A percentile compares a stretch with the other conserved stretches of the same genome.
phyloP scores from a whole-genome alignment of 2,888 invertebrate species.

The Disparrhopalites patrizii region DNA sequence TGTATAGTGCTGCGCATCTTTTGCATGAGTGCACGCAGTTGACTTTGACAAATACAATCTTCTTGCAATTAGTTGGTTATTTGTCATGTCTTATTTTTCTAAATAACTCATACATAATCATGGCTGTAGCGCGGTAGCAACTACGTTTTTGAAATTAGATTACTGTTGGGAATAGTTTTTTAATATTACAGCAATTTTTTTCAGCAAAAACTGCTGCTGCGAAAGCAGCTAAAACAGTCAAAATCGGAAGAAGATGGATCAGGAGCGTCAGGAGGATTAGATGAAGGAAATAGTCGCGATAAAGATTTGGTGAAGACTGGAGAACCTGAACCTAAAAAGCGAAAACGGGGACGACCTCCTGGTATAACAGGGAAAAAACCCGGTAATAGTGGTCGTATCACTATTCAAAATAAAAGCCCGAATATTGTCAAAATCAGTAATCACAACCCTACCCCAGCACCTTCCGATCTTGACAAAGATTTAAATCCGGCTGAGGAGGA shows the following conservation, averaged over 20 bases:
- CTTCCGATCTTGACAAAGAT: constrained; percentile 15
- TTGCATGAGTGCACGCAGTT: no score
- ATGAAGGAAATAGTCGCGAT: not conserved
- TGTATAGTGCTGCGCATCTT: no score
- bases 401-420: constrained; percentile 11
- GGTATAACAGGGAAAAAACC: constrained; percentile 23
- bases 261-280: not conserved
- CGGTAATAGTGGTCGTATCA: constrained; percentile 7
- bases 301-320: not conserved
- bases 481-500: constrained; percentile 54
- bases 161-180: no score
- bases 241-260: constrained; percentile 14
- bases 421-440: not conserved
- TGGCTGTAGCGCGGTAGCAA: no score
- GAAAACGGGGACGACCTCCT: constrained; percentile 27
- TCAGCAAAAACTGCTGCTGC: constrained; percentile 28
- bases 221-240: constrained; percentile 22
- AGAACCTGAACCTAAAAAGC: constrained; percentile 15
- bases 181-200: no score
- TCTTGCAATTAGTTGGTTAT: no score
- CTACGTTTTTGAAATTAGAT: no score
- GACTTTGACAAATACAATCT: no score
- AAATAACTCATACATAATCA: no score
- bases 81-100: no score
- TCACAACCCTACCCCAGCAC: not conserved